phyloP scores from a whole-genome alignment of 2,797 vertebrate genomes.

The Anniella stebbinsi region DNA sequence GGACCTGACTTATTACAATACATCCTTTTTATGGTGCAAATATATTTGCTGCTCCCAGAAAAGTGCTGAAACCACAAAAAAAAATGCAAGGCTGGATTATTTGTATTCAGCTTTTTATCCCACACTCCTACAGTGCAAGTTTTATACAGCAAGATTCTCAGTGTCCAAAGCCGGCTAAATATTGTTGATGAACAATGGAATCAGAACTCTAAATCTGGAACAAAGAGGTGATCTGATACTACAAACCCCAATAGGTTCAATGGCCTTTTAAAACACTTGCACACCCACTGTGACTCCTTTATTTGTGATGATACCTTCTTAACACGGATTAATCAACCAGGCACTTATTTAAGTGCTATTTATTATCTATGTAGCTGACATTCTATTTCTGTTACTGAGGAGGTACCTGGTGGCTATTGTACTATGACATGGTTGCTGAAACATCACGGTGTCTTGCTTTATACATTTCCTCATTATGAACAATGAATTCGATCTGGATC shows the following conservation, averaged over 20 bases:
- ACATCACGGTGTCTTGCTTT: background rate
- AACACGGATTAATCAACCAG: background rate
- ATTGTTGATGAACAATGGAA: background rate
- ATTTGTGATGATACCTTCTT: background rate
- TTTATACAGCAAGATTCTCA: background rate
- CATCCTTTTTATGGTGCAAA: constrained; percentile 3
- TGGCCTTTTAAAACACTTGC: background rate
- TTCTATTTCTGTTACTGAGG: background rate
- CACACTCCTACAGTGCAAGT: background rate
- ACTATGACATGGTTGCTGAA: background rate
- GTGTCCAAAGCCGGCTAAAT: background rate
- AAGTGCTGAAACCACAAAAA: constrained; percentile 14
- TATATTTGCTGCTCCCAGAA: constrained; percentile 2
- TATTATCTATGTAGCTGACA: background rate
- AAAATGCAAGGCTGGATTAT: background rate
- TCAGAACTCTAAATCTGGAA: constrained; percentile 7
- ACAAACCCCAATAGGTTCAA: background rate
- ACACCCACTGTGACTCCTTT: background rate
- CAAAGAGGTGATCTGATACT: background rate
- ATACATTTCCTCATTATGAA: background rate
- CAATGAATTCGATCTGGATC: too few species aligned
- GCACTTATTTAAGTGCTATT: background rate
- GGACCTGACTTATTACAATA: background rate
- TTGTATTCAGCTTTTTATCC: constrained; percentile 10
- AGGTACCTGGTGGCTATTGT: background rate